phyloP scores from a whole-genome alignment of 2,888 invertebrate species.

The Himalopsyche anomala region DNA sequence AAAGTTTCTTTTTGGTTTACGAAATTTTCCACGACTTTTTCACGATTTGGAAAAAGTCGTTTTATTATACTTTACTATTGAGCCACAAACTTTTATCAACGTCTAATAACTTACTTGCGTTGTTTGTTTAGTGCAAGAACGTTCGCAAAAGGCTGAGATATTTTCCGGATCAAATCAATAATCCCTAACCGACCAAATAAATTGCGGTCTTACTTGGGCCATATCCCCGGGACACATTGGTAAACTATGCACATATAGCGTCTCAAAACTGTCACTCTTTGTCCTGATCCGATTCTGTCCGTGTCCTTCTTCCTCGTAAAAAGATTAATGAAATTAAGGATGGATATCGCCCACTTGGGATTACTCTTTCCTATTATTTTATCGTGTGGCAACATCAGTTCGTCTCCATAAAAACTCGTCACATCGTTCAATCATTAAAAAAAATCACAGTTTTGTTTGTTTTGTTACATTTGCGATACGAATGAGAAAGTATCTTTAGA shows the following conservation, averaged over 20 bases:
- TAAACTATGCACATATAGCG: neutral
- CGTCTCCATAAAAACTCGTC: neutral
- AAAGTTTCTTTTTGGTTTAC: too few relatives aligned
- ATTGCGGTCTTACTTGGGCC: too few relatives aligned
- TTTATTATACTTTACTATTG: neutral
- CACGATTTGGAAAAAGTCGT: neutral
- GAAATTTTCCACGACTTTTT: too few relatives aligned
- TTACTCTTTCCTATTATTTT: constrained; percentile 13
- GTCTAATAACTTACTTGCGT: neutral
- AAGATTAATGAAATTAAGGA: constrained; percentile 31
- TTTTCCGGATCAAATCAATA: neutral
- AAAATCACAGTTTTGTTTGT: too few relatives aligned
- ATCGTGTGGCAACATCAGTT: neutral
- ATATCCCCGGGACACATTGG: too few relatives aligned
- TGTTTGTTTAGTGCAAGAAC: neutral
- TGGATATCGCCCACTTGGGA: neutral
- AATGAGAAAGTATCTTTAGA: too few relatives aligned
- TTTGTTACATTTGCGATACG: too few relatives aligned
- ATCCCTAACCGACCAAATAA: neutral
- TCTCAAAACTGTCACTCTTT: neutral
- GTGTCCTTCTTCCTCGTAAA: neutral
- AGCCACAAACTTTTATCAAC: neutral
- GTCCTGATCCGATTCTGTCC: constrained; percentile 12
- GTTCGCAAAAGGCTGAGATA: neutral
- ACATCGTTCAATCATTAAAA: too few relatives aligned